Conservation (phyloP, 2,113 vertebrate species). For the Erythrocercus mccallii region DNA sequence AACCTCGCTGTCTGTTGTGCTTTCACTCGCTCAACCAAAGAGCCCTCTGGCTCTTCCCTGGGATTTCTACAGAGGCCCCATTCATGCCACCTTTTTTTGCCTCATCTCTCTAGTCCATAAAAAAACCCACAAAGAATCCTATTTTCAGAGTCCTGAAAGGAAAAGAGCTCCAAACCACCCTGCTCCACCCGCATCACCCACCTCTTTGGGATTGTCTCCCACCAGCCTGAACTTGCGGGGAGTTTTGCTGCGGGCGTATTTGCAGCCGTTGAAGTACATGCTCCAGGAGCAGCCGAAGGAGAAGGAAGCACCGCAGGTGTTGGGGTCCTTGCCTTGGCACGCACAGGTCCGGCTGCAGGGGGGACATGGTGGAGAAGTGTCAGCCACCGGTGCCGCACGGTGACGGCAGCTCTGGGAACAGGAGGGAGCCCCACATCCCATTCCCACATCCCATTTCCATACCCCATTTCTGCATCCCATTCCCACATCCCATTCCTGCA, state of each 20-base stretch:
- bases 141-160: neutral
- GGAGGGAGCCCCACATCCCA: neutral
- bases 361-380: neutral
- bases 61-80: neutral
- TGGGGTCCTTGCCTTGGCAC: constrained; percentile 93
- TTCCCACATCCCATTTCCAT: neutral
- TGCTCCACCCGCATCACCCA: neutral
- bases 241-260: constrained; percentile 94
- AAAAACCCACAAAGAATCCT: neutral
- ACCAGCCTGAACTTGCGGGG: constrained; percentile 96
- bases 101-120: neutral
- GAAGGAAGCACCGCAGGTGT: constrained; percentile 94
- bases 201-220: constrained; percentile 95
- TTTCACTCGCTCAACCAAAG: accelerated
- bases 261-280: constrained; percentile 99
- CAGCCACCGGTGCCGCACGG: accelerated
- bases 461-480: neutral
- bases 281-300: constrained; percentile 99
- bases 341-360: constrained; percentile 92
- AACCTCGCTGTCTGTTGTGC: neutral
- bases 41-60: neutral
- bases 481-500: neutral
- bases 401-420: neutral
- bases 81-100: accelerated
- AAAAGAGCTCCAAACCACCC: neutral